phyloP scores from a whole-genome alignment of 64 coral and sea anemone species.

The Pachyseris speciosa region DNA sequence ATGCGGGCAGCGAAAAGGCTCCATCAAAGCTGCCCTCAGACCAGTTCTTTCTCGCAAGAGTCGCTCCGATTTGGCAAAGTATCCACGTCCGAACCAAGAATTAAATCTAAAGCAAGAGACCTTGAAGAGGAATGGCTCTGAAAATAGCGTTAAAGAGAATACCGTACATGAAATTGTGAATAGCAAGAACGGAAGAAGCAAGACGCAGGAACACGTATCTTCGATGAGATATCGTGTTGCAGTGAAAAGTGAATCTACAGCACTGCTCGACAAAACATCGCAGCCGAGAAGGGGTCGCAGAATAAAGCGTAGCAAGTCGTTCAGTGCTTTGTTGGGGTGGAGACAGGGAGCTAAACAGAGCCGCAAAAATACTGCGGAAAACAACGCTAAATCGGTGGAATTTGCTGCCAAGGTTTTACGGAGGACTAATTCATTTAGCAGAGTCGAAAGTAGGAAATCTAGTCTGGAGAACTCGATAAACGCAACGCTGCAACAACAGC shows the following conservation, averaged over 20 bases:
- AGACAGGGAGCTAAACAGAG: not conserved
- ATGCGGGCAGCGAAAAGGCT: constrained; percentile 15
- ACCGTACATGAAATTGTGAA: not conserved
- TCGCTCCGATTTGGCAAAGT: constrained; percentile 39
- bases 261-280: not conserved
- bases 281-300: not conserved
- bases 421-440: constrained; percentile 25
- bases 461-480: not conserved
- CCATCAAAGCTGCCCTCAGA: constrained; percentile 35
- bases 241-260: not conserved
- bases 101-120: not conserved
- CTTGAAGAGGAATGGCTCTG: not conserved
- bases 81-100: constrained; percentile 1
- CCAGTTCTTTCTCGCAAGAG: constrained; percentile 44
- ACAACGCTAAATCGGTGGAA: not conserved
- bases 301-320: constrained; percentile 31
- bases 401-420: not conserved
- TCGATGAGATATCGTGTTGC: constrained; percentile 14
- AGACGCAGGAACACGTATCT: not conserved
- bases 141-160: constrained; percentile 9
- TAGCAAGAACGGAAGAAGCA: not conserved
- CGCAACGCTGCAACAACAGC: not conserved
- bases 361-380: not conserved
- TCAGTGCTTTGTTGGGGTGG: constrained; percentile 13
- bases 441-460: not conserved